These are phyloP conservation scores for Drosophila nr. perissopoda DNA, from an alignment of 2,888 invertebrate genomes.

Conservation along the genomic window DNA sequence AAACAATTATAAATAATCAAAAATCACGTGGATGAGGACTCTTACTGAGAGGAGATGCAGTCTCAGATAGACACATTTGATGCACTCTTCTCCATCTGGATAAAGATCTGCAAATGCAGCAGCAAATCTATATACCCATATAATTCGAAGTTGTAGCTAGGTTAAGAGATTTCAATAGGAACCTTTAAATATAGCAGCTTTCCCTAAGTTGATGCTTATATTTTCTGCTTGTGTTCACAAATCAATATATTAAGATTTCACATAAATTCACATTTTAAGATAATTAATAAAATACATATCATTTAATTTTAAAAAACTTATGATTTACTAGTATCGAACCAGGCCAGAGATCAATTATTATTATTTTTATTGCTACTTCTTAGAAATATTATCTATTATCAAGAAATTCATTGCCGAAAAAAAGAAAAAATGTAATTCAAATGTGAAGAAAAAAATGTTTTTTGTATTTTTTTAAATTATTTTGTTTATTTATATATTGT, in stretches of 20 bases:
- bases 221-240: not conserved
- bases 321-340: rapidly evolving
- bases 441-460: not conserved
- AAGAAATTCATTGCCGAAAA: not conserved
- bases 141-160: too few relatives aligned
- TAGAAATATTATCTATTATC: not conserved
- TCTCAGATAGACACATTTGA: too few relatives aligned
- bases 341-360: not conserved
- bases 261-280: too few relatives aligned
- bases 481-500: not conserved
- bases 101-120: too few relatives aligned
- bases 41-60: too few relatives aligned
- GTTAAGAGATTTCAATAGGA: too few relatives aligned
- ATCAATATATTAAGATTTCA: too few relatives aligned
- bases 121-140: too few relatives aligned
- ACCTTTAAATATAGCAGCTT: not conserved
- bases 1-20: too few relatives aligned
- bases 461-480: not conserved
- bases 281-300: too few relatives aligned
- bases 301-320: not conserved
- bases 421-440: not conserved
- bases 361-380: not conserved
- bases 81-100: too few relatives aligned
- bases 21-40: too few relatives aligned
- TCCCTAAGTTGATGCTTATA: not conserved